Conservation (phyloP, 2,888 invertebrate species). For the Lochmaea capreae region DNA sequence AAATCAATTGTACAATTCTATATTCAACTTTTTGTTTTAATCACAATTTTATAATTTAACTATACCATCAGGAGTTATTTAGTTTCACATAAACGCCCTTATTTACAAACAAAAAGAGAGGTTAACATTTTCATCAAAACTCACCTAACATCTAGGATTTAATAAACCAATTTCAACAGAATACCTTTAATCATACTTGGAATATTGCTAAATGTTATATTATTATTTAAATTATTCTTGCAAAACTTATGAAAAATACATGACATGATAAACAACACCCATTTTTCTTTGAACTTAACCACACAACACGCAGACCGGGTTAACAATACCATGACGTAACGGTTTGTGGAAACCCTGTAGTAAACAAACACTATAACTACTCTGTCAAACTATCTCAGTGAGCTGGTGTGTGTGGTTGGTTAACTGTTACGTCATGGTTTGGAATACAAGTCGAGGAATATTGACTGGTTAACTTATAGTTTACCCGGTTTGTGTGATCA, state of each 20-base stretch:
- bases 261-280: no score
- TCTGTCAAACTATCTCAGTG: no score
- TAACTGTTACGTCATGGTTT: no score
- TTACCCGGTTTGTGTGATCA: no score
- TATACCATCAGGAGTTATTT: neutral
- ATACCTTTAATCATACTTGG: neutral
- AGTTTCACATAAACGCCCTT: conserved; percentile 13
- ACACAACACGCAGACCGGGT: no score
- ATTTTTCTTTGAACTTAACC: no score
- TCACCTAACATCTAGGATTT: conserved; percentile 6
- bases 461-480: no score
- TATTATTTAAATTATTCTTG: conserved; percentile 14
- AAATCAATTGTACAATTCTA: neutral
- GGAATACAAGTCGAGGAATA: no score
- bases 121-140: conserved; percentile 16
- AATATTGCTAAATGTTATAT: neutral
- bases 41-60: neutral
- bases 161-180: neutral
- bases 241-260: conserved; percentile 3
- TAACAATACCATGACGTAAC: no score
- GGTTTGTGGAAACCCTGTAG: no score
- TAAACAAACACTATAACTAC: no score
- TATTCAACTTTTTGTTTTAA: neutral
- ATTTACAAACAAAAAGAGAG: conserved; percentile 35
- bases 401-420: no score